These are phyloP conservation scores for Gephyroberyx darwinii DNA, from an alignment of 2,797 vertebrate species.

Conservation along the genomic window DNA sequence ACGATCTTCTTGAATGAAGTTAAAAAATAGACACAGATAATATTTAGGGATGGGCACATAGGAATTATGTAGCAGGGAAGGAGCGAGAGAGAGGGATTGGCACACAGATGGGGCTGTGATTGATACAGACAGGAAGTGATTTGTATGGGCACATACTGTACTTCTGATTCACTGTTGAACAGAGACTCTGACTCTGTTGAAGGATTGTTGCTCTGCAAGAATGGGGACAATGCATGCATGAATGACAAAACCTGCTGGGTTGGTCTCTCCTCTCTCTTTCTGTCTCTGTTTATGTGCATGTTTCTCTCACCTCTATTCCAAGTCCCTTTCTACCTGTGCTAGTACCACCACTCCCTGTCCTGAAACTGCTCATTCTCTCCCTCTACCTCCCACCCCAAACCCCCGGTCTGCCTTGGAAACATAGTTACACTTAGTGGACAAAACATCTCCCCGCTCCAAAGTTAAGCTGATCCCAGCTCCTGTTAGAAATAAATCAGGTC, in stretches of 20 bases:
- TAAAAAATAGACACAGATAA: slow-evolving; percentile 1
- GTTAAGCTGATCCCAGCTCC: slow-evolving; percentile 49
- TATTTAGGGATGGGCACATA: slow-evolving; percentile 1
- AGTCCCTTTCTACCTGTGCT: neutral
- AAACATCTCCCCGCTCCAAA: slow-evolving; percentile 20
- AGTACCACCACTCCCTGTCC: neutral
- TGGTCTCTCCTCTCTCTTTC: slow-evolving; percentile 36
- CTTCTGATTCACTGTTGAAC: slow-evolving; percentile 47
- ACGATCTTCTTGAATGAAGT: neutral
- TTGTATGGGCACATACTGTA: slow-evolving; percentile 45
- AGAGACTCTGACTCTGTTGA: too few species aligned
- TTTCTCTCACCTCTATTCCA: neutral
- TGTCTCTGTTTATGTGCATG: neutral
- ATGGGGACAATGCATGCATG: slow-evolving; percentile 53
- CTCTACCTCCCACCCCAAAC: neutral
- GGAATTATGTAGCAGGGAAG: neutral
- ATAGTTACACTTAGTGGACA: slow-evolving; percentile 17
- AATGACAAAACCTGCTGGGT: slow-evolving; percentile 58
- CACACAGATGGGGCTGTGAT: neutral
- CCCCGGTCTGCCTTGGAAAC: slow-evolving; percentile 14
- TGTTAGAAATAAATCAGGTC: slow-evolving; percentile 59
- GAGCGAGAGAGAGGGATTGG: neutral
- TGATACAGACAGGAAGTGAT: too few species aligned
- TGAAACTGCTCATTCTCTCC: neutral
- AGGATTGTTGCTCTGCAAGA: slow-evolving; percentile 61